Conservation (phyloP, 2,888 invertebrate genomes). For the Drosophila kuntzei region DNA sequence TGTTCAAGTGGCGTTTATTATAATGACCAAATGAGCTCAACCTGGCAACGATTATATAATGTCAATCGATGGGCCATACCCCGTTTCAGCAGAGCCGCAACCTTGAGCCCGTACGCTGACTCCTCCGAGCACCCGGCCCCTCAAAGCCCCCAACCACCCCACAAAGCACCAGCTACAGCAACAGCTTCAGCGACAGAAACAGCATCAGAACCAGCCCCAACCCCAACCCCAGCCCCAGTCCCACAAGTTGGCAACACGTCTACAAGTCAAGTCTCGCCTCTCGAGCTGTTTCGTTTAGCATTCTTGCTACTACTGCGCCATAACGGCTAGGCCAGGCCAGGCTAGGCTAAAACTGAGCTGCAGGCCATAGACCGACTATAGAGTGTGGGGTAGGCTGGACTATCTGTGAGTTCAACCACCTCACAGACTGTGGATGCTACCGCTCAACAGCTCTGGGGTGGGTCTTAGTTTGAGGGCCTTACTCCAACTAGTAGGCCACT, state of each 20-base stretch:
- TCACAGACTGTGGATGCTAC: conserved; percentile 16
- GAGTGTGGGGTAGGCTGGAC: conserved; percentile 10
- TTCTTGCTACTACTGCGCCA: conserved; percentile 78
- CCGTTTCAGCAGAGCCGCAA: conserved; percentile 44
- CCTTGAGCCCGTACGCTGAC: conserved; percentile 76
- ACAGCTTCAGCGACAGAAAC: too few species aligned
- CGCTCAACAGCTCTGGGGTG: conserved; percentile 23
- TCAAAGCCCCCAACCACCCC: background rate
- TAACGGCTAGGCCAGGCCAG: conserved; percentile 49
- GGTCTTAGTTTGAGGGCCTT: conserved; percentile 2
- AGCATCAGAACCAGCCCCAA: conserved; percentile 5
- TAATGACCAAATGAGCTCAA: conserved; percentile 61
- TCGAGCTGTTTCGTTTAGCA: conserved; percentile 72
- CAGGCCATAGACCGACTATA: conserved; percentile 31
- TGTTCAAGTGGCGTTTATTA: conserved; percentile 37
- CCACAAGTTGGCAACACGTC: conserved; percentile 55
- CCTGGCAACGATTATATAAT: conserved; percentile 69
- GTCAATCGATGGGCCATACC: conserved; percentile 68
- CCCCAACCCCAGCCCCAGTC: background rate
- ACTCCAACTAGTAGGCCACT: conserved; percentile 29
- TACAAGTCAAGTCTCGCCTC: background rate
- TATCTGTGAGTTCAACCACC: conserved; percentile 70
- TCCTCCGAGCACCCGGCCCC: conserved; percentile 44
- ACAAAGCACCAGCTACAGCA: conserved; percentile 3
- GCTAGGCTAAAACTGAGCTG: conserved; percentile 41